These are phyloP conservation scores for Antrozous pallidus DNA, from an alignment of 2,797 vertebrate genomes.

Conservation along the genomic window DNA sequence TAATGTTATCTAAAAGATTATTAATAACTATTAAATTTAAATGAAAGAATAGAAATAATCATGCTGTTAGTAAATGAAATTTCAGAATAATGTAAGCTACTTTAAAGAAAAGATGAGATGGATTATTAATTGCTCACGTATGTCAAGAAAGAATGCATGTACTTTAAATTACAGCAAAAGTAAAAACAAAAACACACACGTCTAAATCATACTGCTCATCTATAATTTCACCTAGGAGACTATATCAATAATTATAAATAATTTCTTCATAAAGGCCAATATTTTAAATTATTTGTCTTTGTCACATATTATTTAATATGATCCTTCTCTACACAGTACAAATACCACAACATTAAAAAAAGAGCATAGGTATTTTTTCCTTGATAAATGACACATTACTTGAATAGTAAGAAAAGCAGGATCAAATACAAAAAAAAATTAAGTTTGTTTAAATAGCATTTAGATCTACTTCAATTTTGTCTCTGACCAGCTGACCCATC, in stretches of 20 bases:
- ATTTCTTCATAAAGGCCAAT: neutral
- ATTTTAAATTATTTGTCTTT: neutral
- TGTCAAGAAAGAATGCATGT: neutral
- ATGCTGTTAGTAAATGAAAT: slow-evolving; percentile 20
- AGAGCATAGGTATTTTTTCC: neutral
- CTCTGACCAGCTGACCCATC: neutral
- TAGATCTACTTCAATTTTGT: neutral
- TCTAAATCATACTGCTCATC: neutral
- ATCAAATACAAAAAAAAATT: neutral
- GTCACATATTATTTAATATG: neutral
- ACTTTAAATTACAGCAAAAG: neutral
- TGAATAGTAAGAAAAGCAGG: neutral
- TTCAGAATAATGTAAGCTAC: slow-evolving; percentile 39
- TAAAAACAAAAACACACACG: neutral
- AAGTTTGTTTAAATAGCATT: neutral
- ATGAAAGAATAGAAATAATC: slow-evolving; percentile 48
- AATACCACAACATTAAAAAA: neutral
- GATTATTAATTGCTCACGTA: neutral
- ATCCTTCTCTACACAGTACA: neutral
- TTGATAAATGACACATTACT: neutral
- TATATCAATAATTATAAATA: neutral
- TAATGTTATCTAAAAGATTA: slow-evolving; percentile 57
- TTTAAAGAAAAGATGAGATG: neutral
- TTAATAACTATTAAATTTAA: slow-evolving; percentile 67
- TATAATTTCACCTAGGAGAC: neutral